Base-by-base conservation (phyloP, 1,140 invertebrate genomes). In the Daktulosphaira vitifoliae region DNA sequence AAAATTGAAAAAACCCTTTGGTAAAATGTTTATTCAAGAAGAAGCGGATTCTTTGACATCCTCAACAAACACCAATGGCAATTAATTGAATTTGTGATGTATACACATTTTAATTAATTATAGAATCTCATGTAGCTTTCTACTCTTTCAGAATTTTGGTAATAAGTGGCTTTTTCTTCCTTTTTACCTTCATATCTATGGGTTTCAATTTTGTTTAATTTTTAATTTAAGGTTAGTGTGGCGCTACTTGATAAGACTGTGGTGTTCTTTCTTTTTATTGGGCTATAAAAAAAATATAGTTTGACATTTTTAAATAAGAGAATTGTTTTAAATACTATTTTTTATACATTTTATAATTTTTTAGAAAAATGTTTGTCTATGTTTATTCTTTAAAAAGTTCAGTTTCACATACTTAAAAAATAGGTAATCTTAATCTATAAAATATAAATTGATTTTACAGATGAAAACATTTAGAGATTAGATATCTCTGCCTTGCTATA, bases 1-100 rank as follows among this genome's bases (percentile, higher is more conserved):
- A 16, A 91, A 85, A 62, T 48, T 62, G 25, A 62, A 62, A 33
- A 62, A 62, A 29, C 56, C 56, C 13, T 33, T 33, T 33, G 56
- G 56, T 9, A 62, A 62, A 62, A 62, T 62, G 56, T 62, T 62
- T 13, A 62, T 62, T 16, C 56, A 62, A 62, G 56, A 62, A 62
- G 56, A 62, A 62, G 13, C 42, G 29, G 56, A 62, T 62, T 16
- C 56, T 5, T 18, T 62, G 23, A 9, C 56, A 33, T 62, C 56
- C 15, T 42, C 54, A 16, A 59, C 54, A 26, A 62, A 62, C 23
- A 62, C 56, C 42, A 62, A 62, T 8, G 56, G 56, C n/a, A 62
- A 62, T 62, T 62, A 62, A 39, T 62, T 48, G 29, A 6, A 62
- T 62, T 15, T 59, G 29, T 46, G 56, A 42, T 48, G 29, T 18